Evolutionary conservation across 2,113 vertebrate species (phyloP).

Genomic region (Labeo rohita): DNA sequence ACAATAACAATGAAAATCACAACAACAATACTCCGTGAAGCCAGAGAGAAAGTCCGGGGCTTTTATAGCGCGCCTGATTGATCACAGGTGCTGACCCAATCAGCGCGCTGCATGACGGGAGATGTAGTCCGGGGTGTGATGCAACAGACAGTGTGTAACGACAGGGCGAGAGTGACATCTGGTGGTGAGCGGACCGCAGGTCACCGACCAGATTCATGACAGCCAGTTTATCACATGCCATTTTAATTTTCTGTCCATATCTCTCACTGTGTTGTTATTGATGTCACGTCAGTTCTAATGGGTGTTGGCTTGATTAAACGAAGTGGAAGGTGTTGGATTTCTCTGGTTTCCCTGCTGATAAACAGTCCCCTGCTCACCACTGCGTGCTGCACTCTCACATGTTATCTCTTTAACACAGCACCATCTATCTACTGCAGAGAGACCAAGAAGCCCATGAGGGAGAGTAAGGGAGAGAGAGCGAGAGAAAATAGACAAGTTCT

Average conservation of each 20-base stretch:
- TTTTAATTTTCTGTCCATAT: constrained; percentile 21
- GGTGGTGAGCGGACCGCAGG: no score
- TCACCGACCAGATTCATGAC: no score
- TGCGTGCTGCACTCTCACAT: background rate
- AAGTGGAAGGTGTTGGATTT: background rate
- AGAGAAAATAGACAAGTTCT: background rate
- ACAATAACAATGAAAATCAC: no score
- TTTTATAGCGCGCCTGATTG: no score
- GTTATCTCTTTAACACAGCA: background rate
- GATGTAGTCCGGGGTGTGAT: no score
- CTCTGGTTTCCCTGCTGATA: background rate
- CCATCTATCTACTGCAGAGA: constrained; percentile 3
- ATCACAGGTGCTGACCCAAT: no score
- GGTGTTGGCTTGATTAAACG: constrained; percentile 66
- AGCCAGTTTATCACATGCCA: background rate
- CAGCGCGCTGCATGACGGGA: no score
- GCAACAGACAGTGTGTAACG: no score
- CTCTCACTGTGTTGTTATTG: constrained; percentile 60
- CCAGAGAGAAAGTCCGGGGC: no score
- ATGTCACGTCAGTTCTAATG: constrained; percentile 71
- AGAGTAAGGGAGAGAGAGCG: background rate
- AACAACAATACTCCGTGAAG: no score
- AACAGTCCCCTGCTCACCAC: background rate
- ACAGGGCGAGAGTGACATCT: no score
- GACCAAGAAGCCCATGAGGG: background rate